These are phyloP conservation scores for Hiodon alosoides DNA, from an alignment of 2,113 vertebrate genomes.

Conservation along the genomic window DNA sequence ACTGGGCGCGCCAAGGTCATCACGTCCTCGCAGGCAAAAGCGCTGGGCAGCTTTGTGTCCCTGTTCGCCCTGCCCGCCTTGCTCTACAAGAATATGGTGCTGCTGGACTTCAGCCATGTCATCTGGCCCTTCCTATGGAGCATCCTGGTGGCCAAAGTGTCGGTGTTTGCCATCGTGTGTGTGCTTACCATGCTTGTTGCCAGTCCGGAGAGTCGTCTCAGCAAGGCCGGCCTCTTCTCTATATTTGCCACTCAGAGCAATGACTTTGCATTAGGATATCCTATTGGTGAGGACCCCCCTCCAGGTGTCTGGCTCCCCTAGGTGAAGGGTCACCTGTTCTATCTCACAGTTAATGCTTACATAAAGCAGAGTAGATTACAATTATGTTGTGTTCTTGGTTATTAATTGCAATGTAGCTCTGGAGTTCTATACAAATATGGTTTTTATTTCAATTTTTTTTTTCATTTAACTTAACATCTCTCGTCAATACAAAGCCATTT, in stretches of 20 bases:
- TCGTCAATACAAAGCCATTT: too few relatives aligned
- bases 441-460: too few relatives aligned
- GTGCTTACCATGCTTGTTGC: constrained; percentile 80
- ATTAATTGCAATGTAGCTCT: too few relatives aligned
- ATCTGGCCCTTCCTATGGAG: constrained; percentile 93
- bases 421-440: too few relatives aligned
- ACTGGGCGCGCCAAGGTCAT: constrained; percentile 87
- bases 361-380: too few relatives aligned
- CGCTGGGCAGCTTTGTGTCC: constrained; percentile 91
- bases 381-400: too few relatives aligned
- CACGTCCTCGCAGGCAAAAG: constrained; percentile 85
- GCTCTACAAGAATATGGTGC: constrained; percentile 96
- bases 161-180: constrained; percentile 82
- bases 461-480: too few relatives aligned
- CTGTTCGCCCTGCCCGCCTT: constrained; percentile 93
- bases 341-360: too few relatives aligned
- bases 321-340: neutral
- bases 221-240: constrained; percentile 92
- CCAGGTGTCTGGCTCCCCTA: neutral
- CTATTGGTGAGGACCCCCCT: constrained; percentile 77
- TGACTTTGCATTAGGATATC: constrained; percentile 95
- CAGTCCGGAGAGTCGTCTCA: constrained; percentile 76
- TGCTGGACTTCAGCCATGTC: constrained; percentile 86
- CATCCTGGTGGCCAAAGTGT: constrained; percentile 86
- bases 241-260: constrained; percentile 99